Base-by-base conservation (phyloP, 30 jellyfish, hydroid and myxozoan genomes). In the Catostylus mosaicus region DNA sequence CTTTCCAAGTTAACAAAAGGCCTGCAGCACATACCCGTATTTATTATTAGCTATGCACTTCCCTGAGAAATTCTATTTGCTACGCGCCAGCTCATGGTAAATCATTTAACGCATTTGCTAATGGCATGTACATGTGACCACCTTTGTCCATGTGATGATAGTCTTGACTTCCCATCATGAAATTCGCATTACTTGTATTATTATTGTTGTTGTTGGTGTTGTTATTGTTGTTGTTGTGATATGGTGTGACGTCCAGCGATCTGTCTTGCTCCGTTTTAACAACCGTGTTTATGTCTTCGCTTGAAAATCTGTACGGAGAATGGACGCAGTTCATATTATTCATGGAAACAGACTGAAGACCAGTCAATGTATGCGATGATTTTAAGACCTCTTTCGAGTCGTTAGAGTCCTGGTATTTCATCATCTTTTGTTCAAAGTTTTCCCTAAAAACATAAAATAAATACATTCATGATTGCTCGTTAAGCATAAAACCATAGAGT, bases 251-350 rank as follows among this genome's bases (percentile, higher is more conserved):
- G 68, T 76, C 78, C 9, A 76, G 76, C 3, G 88, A 9, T 1
- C 73, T 65, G 26, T 82, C 92, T 59, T 68, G 92, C 92, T 82
- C 92, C 60, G 92, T 51, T 31, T 82, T 82, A 18, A 82, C 92
- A 38, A 82, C 80, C 3, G 92, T 31, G 14, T 66, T 40, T 5
- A 82, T 54, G 77, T 70, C 92, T 22, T 82, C 92, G 50, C 30
- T 70, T 50, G 92, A 43, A 62, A 82, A 82, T 50, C 86, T 76
- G 66, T 68, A 82, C 30, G 92, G 92, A 34, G 92, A 82, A 48
- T 82, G 92, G 70, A 82, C 92, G 59, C 92, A 82, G 75, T 70
- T 67, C 60, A 82, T 82, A 46, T 82, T 82, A 43, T 70, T 82
- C 85, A 82, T 68, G 1, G 92, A 82, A 56, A 61, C 92, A 1